phyloP scores from a whole-genome alignment of 2,113 vertebrate species.

The Rhinolophus sinicus region DNA sequence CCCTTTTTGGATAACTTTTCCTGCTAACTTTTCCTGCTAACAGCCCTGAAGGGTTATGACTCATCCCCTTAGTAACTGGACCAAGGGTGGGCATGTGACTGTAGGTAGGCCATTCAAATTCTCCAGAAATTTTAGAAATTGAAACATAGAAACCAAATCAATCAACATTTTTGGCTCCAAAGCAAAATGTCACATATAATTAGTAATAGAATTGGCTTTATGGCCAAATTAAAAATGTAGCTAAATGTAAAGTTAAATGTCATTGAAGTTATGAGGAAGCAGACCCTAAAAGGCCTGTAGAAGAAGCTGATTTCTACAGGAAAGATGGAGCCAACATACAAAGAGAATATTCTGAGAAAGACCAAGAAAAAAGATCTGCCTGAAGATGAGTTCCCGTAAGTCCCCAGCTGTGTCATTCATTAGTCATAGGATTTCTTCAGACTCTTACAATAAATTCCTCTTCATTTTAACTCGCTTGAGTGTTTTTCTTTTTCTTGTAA shows the following conservation, averaged over 20 bases:
- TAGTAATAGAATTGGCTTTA: not conserved
- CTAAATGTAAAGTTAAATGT: not conserved
- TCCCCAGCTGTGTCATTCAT: not conserved
- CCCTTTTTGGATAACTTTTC: not conserved
- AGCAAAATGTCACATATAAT: not conserved
- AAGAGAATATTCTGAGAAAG: not conserved
- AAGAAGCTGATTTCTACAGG: not conserved
- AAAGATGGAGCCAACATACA: not conserved
- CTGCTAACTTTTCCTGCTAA: not conserved
- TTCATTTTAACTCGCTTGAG: slow-evolving; percentile 1
- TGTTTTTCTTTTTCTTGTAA: slow-evolving; percentile 1
- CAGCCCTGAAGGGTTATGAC: not conserved
- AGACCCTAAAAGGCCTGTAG: not conserved
- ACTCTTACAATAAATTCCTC: not conserved
- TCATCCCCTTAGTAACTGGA: not conserved
- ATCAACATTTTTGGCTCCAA: not conserved
- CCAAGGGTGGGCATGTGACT: not conserved
- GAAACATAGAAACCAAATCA: slow-evolving; percentile 35
- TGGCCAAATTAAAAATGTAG: not conserved
- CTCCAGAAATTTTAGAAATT: slow-evolving; percentile 24
- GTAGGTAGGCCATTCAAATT: not conserved
- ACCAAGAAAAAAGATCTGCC: not conserved
- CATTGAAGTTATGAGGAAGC: not conserved
- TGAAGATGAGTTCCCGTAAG: not conserved
- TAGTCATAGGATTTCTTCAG: not conserved